Evolutionary conservation across 92 coral and sea anemone genomes (phyloP), one percentile per base, ranked within the genome.

Genomic region (Galaxea fascicularis): DNA sequence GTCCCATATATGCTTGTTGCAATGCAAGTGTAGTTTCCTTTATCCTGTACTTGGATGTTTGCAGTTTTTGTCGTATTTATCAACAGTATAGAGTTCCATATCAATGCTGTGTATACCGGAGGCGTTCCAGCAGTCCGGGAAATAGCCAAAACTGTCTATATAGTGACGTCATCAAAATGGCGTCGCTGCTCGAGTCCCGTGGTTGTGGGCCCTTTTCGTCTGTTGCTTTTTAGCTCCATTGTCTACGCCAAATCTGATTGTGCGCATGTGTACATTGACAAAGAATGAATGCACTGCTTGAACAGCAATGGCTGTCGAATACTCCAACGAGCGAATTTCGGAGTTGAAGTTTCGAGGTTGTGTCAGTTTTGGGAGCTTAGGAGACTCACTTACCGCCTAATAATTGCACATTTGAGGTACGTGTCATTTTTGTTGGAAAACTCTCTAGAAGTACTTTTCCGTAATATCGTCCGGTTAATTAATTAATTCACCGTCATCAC

Each of bases 111-210:
- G 51, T 46, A 13, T 46, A 46, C 12, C 7, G 51, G 51, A 13
- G 51, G 51, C 7, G 51, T 46, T 68, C 51, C 74, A n/a, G 74
- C 41, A 35, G 41, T 35, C 41, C 41, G 41, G 41, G 73, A 24
- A 67, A 67, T 67, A 67, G 73, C 73, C 73, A 67, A 67, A 67
- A 35, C 41, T 67, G 73, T 67, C 73, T 67, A 27, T 67, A 67
- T 27, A 46, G 73, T 67, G 73, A 67, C 73, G 16, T 67, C 73
- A 67, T 67, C 73, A 30, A 67, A 67, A 67, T 67, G 73, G 73
- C 73, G 73, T 67, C 73, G 73, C 73, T 30, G 73, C 73, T 67
- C 73, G 41, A 67, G 45, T 35, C 6, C 41, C 41, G 73, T 26
- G 11, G 73, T 67, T 67, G 28, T 30, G 73, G 73, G 73, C 73